Evolutionary conservation across 2,113 vertebrate genomes (phyloP), one percentile per base, ranked within the genome.

Genomic region (Abramis brama): DNA sequence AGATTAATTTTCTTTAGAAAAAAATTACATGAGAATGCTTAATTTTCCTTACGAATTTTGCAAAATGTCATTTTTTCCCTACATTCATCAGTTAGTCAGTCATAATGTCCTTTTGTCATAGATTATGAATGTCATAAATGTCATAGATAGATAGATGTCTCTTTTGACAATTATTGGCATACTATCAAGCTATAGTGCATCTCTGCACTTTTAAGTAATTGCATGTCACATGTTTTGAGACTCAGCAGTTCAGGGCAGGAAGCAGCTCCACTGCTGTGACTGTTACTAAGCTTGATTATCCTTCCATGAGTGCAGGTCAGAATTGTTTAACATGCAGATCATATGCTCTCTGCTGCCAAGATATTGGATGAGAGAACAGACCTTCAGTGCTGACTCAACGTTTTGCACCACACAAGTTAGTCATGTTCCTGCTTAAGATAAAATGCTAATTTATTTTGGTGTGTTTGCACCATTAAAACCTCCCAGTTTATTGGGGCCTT

Each of bases 241-340:
- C 50, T 79, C 76, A 79, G 52, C 30, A 79, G 50, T 78, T 68
- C 21, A 77, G 45, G 36, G 4, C 52, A 62, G 30, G 52, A 60
- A 59, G 30, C 55, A 79, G 52, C 52, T 79, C 55, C 74, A 77
- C n/a, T 55, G 43, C 17, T 77, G 74, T 39, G 25, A 81, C 45
- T 55, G 52, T 39, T 79, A 68, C 47, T 71, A 39, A 57, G 33
- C 30, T 79, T 60, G 60, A 62, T 82, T 30, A 81, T 75, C 71
- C 68, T 71, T 30, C 19, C 9, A 27, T 86, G 55, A 60, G 57
- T 75, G 70, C 57, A 81, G 78, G 78, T 64, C 77, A 81, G 85
- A 55, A 47, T 75, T 86, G 43, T 62, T 82, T 82, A 45, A 86
- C 39, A 86, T 86, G 85, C 85, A 86, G 85, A 86, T 86, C 55